Conservation (phyloP, 2,797 vertebrate genomes). For the Parambassis ranga region DNA sequence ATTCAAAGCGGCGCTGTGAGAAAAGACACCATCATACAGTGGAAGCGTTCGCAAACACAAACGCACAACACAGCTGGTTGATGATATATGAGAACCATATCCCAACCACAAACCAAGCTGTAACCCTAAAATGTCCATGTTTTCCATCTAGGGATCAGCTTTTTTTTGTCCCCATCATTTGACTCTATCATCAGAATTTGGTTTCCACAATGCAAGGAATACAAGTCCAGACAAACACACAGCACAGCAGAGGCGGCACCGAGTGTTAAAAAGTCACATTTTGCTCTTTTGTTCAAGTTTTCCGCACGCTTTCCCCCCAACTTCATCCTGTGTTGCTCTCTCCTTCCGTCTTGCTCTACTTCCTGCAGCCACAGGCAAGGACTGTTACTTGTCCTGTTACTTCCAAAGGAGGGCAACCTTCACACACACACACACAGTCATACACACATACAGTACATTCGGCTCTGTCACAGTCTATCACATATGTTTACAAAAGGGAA, state of each 20-base stretch:
- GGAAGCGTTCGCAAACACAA: neutral
- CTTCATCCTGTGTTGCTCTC: neutral
- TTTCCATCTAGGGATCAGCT: neutral
- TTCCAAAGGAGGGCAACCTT: slow-evolving; percentile 48
- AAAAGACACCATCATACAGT: neutral
- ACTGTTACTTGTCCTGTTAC: slow-evolving; percentile 36
- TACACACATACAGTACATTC: slow-evolving; percentile 3
- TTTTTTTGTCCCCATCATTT: too few species aligned
- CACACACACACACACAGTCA: slow-evolving; percentile 10
- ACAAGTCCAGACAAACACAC: neutral
- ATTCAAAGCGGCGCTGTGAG: neutral
- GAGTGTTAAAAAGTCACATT: slow-evolving; percentile 11
- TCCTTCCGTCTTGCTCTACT: slow-evolving; percentile 52
- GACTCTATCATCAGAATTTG: neutral
- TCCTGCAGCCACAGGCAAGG: slow-evolving; percentile 61
- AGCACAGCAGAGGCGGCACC: neutral
- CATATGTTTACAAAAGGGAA: neutral
- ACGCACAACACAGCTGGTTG: neutral
- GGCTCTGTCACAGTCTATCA: neutral
- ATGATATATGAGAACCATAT: neutral
- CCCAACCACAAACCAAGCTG: neutral
- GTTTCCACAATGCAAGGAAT: neutral
- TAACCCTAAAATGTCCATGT: neutral
- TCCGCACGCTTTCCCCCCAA: neutral
- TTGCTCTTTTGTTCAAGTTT: slow-evolving; percentile 7